Evolutionary conservation across 2,888 invertebrate genomes (phyloP), one percentile per base, ranked within the genome.

Genomic region (Rutpela maculata): DNA sequence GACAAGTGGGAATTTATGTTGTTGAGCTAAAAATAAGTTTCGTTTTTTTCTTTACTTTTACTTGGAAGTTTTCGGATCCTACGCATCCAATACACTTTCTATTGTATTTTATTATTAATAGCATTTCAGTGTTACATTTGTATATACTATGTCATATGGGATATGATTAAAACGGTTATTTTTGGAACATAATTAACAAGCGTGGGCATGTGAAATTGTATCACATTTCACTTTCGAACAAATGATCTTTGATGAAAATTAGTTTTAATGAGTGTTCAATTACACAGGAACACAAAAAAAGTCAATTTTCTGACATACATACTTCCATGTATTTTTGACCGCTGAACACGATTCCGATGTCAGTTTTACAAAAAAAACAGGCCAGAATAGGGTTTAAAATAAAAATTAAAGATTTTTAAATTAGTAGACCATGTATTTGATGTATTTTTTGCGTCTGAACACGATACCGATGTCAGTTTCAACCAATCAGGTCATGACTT

Each of bases 121-220:
- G 50, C 50, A n/a, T 12, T n/a, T 50, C 50, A 50, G n/a, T 50
- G 50, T 50, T 50, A n/a, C 7, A 7, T 35, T 5, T 35, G 6
- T 50, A 17, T 50, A 50, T 50, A 50, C n/a, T 12, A 50, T 4
- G 4, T 4, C 50, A 50, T 50, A 50, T n/a, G 50, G 50, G 4
- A 50, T 50, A 50, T n/a, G n/a, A 15, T n/a, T 50, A 43, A 43
- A 50, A 5, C 50, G 50, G 50, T 4, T 50, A 50, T 50, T 50
- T 50, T 50, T n/a, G 50, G 50, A 50, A 50, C 50, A 50, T 50
- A n/a, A n/a, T 50, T 50, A 50, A 50, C n/a, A 15, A n/a, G 50
- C 50, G 50, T n/a, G 50, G 50, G 50, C n/a, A n/a, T 50, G 50
- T 3, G 50, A 50, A 50, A 50, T 50, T 50, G 50, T 50, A 2